Base-by-base conservation (phyloP, 1,140 invertebrate species). In the Elysia chlorotica region DNA sequence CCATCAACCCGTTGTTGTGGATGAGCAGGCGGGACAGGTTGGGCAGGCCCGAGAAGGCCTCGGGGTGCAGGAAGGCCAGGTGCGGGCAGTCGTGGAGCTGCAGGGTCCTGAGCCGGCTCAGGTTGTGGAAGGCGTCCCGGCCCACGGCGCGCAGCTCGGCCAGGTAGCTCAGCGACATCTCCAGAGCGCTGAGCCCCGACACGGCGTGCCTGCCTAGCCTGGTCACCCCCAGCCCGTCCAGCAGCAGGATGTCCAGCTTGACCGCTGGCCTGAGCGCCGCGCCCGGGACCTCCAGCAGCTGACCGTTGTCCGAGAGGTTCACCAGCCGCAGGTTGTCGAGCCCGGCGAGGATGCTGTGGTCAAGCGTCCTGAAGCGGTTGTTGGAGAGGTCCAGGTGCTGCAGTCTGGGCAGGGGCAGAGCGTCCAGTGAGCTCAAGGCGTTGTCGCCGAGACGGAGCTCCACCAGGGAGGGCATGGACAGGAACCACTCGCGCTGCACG, bases 11-110 rank as follows among this genome's bases (percentile, higher is more conserved):
- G 63, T 88, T 88, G 66, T 88, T 86, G 74, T 88, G 83, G 23
- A 89, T 71, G 62, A 84, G 81, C 14, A 89, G 81, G 21, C 79
- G 77, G 33, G 79, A 75, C 17, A 89, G 79, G 23, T 74, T 77
- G 14, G 86, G 82, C 41, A 86, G 76, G 54, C 85, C 82, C 14
- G 77, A 65, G 72, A 89, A 88, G 21, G 87, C 85, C 28, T 82
- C 59, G 5, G 84, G 81, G 75, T 89, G 85, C 14, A 90, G 78
- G 71, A 83, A 89, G 2, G 83, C 75, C 2, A 90, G 79, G 35
- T 83, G 77, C 1, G 76, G 76, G 78, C 89, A 89, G 68, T 87
- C 81, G 67, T 86, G 83, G 28, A 89, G 69, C 61, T 87, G 77
- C 36, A 89, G 65, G 30, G 77, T 82, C 0, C 72, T 62, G 2